Conservation (phyloP, 2,113 vertebrate genomes). For the Macquaria australasica region DNA sequence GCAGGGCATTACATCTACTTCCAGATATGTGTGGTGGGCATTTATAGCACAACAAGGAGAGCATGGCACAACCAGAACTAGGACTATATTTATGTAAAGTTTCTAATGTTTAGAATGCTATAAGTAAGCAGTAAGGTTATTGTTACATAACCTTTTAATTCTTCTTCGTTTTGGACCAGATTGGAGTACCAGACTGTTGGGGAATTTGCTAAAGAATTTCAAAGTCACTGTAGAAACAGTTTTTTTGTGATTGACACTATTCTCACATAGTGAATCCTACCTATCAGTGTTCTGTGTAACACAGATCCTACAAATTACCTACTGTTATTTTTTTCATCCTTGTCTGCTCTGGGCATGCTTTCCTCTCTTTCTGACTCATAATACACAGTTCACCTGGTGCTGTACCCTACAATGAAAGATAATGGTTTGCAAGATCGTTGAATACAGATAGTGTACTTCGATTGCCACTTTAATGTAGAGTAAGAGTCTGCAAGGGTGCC, state of each 20-base stretch:
- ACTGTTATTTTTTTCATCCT: slow-evolving; percentile 4
- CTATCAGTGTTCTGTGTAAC: not conserved
- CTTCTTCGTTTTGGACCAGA: not conserved
- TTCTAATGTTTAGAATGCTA: not conserved
- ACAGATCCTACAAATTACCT: not conserved
- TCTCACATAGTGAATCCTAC: not conserved
- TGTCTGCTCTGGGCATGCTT: not conserved
- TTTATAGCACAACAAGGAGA: not conserved
- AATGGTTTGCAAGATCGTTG: slow-evolving; percentile 16
- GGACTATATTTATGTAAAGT: not conserved
- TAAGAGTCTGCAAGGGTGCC: slow-evolving; percentile 6
- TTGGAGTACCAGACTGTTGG: not conserved
- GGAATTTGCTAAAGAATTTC: not conserved
- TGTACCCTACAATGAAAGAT: slow-evolving; percentile 8
- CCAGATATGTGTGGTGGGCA: slow-evolving; percentile 3
- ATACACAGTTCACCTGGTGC: not conserved
- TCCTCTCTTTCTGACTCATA: slow-evolving; percentile 16
- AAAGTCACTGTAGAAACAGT: not conserved
- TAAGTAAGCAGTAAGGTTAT: not conserved
- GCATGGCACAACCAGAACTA: not conserved
- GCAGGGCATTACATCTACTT: slow-evolving; percentile 32
- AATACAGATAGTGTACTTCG: slow-evolving; percentile 11
- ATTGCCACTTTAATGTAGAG: not conserved
- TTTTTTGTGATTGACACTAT: not conserved
- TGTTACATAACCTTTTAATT: not conserved